phyloP scores from a whole-genome alignment of 2,888 invertebrate genomes.

The Catocala nupta region DNA sequence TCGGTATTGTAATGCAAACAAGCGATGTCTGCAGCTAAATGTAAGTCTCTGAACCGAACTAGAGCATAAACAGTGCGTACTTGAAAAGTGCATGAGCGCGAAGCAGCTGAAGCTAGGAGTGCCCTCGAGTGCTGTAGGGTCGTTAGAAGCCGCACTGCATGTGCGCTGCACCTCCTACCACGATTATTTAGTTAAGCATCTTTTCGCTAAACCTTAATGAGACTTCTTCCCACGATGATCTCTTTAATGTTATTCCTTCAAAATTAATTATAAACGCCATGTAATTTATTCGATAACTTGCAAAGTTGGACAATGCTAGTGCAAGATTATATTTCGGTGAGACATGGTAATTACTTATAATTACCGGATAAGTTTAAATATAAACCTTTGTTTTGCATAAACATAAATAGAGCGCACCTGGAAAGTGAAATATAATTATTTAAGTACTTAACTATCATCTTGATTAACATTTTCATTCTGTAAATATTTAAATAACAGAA shows the following conservation, averaged over 20 bases:
- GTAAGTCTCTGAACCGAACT: slow-evolving; percentile 68
- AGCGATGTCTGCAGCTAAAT: slow-evolving; percentile 60
- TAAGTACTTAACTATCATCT: no score
- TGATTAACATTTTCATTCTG: no score
- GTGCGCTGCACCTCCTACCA: slow-evolving; percentile 50
- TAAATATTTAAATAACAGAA: no score
- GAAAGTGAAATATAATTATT: no score
- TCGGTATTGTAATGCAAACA: slow-evolving; percentile 61
- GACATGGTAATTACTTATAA: no score
- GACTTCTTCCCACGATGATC: slow-evolving; percentile 48
- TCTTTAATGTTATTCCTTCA: slow-evolving; percentile 28
- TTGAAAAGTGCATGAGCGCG: slow-evolving; percentile 80
- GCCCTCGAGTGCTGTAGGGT: slow-evolving; percentile 69
- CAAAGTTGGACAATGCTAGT: no score
- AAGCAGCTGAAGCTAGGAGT: slow-evolving; percentile 70
- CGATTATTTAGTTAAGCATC: slow-evolving; percentile 70
- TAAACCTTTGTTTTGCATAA: no score
- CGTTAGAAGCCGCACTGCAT: slow-evolving; percentile 69
- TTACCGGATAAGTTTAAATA: no score
- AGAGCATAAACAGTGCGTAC: slow-evolving; percentile 81
- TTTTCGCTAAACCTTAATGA: slow-evolving; percentile 64
- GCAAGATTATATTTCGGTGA: no score
- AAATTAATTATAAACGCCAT: slow-evolving; percentile 17
- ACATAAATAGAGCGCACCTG: no score
- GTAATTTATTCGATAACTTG: not conserved